Percentiles rank a stretch among this genome's conserved stretches.
These are phyloP conservation scores for Eupeodes latifasciatus DNA, from an alignment of 2,888 invertebrate genomes.

Conservation along the genomic window DNA sequence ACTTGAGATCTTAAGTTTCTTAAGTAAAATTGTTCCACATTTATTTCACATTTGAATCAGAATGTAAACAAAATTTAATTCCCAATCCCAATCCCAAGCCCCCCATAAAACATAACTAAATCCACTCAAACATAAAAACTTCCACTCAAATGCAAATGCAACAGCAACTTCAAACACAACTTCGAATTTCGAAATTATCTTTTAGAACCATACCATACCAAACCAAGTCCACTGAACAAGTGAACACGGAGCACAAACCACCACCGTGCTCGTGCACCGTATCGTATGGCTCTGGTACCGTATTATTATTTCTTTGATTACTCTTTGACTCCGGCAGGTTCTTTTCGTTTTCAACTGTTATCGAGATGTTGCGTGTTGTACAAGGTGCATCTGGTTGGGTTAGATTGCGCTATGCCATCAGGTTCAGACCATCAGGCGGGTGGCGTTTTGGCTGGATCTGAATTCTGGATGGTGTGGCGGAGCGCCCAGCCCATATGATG, in stretches of 20 bases:
- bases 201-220: neutral
- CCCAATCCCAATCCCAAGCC: neutral
- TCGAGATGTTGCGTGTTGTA: constrained; percentile 47
- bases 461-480: too few species aligned
- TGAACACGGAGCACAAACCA: too few species aligned
- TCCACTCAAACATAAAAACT: neutral
- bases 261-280: too few species aligned
- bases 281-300: too few species aligned
- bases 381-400: constrained; percentile 44
- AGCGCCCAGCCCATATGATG: neutral
- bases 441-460: too few species aligned
- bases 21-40: too few species aligned
- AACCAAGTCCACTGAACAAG: too few species aligned
- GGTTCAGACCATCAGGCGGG: neutral
- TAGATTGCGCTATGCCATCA: constrained; percentile 26
- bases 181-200: constrained; percentile 45
- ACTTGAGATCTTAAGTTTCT: too few species aligned
- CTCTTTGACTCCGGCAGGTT: constrained; percentile 28
- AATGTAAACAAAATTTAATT: neutral
- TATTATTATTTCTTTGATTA: neutral
- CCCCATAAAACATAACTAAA: constrained; percentile 19
- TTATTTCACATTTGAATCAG: neutral
- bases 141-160: neutral
- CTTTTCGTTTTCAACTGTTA: constrained; percentile 35
- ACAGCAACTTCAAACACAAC: neutral